Conservation (phyloP, 1,140 invertebrate species). For the Aphelenchoides besseyi region DNA sequence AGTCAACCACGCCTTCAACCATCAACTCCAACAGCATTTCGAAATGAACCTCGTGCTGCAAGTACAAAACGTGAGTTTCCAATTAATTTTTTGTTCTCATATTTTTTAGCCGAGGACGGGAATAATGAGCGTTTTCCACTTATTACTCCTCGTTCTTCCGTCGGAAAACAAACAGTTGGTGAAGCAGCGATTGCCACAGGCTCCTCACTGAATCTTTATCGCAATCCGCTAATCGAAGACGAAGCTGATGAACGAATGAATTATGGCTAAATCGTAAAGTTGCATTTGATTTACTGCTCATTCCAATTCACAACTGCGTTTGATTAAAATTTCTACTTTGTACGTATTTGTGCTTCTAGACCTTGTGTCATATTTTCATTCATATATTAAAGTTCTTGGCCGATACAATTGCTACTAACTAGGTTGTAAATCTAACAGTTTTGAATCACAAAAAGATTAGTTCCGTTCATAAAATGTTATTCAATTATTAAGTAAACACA, state of each 20-base stretch:
- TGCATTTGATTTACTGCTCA: too few relatives aligned
- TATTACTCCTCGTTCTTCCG: conserved; percentile 35
- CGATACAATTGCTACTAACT: too few relatives aligned
- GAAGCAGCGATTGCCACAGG: conserved; percentile 40
- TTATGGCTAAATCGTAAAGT: conserved; percentile 13
- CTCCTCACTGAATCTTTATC: conserved; percentile 44
- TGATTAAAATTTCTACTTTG: too few relatives aligned
- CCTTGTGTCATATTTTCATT: too few relatives aligned
- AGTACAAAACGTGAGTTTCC: conserved; percentile 6
- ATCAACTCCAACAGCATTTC: background rate
- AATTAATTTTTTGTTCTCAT: background rate
- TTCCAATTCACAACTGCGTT: too few relatives aligned
- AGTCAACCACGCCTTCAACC: background rate
- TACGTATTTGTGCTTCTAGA: too few relatives aligned
- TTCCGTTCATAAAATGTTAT: too few relatives aligned
- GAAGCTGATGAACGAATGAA: conserved; percentile 24
- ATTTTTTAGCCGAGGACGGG: background rate
- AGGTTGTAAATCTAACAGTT: too few relatives aligned
- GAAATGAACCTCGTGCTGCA: background rate
- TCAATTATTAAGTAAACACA: too few relatives aligned
- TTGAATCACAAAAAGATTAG: too few relatives aligned
- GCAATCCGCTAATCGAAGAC: conserved; percentile 43
- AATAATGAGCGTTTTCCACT: conserved; percentile 2
- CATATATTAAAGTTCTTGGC: too few relatives aligned
- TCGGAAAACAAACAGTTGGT: conserved; percentile 44